phyloP scores from a whole-genome alignment of 2,113 vertebrate genomes.

The Cairina moschata region DNA sequence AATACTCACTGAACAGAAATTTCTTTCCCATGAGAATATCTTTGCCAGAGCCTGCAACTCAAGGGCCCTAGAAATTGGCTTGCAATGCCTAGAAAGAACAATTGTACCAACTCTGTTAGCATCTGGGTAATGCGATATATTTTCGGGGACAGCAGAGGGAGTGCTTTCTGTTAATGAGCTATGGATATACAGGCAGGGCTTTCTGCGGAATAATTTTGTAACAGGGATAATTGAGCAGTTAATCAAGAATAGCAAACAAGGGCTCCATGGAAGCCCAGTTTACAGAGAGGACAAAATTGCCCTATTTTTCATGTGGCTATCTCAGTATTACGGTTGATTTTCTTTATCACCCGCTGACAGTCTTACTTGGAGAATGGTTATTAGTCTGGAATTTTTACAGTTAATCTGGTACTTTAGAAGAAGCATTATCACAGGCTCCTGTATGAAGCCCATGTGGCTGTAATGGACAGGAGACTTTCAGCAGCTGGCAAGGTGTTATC shows the following conservation, averaged over 20 bases:
- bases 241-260: slow-evolving; percentile 70
- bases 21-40: neutral
- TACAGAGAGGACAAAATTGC: slow-evolving; percentile 64
- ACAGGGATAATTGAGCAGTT: slow-evolving; percentile 66
- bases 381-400: slow-evolving; percentile 57
- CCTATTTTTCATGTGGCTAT: slow-evolving; percentile 69
- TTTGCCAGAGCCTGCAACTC: neutral
- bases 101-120: neutral
- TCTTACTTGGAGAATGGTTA: slow-evolving; percentile 43
- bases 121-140: neutral
- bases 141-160: slow-evolving; percentile 27
- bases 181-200: slow-evolving; percentile 20
- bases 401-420: slow-evolving; percentile 48
- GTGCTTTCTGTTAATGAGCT: slow-evolving; percentile 28
- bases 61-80: neutral
- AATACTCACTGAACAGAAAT: neutral
- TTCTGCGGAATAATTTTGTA: slow-evolving; percentile 45
- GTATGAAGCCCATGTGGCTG: neutral
- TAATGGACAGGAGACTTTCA: neutral
- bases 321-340: slow-evolving; percentile 46
- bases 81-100: neutral
- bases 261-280: slow-evolving; percentile 52
- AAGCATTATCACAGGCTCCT: neutral
- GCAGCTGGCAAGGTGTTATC: neutral
- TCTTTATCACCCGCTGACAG: slow-evolving; percentile 59